phyloP scores from a whole-genome alignment of 2,113 vertebrate species.

The Paedocypris sp. region DNA sequence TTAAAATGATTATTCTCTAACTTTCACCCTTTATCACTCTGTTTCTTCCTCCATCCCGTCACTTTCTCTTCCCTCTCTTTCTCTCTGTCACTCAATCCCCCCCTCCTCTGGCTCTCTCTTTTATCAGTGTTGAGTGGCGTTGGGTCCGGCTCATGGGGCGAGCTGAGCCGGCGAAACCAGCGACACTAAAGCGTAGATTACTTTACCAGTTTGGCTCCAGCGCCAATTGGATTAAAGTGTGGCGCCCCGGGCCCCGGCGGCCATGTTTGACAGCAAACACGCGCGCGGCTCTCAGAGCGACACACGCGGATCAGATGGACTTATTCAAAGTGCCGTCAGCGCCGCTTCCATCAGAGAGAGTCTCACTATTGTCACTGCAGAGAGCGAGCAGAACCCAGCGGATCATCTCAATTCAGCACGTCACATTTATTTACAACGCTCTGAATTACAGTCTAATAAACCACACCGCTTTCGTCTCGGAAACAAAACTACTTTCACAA shows the following conservation, averaged over 20 bases:
- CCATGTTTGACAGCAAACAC: conserved; percentile 57
- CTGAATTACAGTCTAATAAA: no score
- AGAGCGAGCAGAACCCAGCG: conserved; percentile 31
- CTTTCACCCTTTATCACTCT: no score
- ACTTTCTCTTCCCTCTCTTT: conserved; percentile 34
- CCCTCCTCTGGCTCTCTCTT: conserved; percentile 26
- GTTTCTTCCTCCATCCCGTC: no score
- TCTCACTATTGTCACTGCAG: conserved; percentile 18
- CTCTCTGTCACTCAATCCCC: not conserved
- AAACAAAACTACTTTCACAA: no score
- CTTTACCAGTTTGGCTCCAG: conserved; percentile 65
- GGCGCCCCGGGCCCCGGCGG: conserved; percentile 45
- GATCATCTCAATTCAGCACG: conserved; percentile 22
- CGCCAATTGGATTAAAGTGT: conserved; percentile 63
- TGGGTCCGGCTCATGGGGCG: conserved; percentile 48
- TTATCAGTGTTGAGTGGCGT: conserved; percentile 56
- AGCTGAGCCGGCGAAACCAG: conserved; percentile 46
- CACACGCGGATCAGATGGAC: conserved; percentile 49
- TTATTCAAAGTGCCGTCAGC: conserved; percentile 48
- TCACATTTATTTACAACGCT: conserved; percentile 18
- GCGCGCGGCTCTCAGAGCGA: conserved; percentile 50
- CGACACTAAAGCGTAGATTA: conserved; percentile 65
- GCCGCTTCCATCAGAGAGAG: conserved; percentile 45
- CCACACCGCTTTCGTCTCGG: no score
- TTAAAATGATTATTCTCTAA: no score